A percentile compares a stretch with the other conserved stretches of the same genome.
Conservation (phyloP, 2,888 invertebrate genomes). For the Parnassius apollo region DNA sequence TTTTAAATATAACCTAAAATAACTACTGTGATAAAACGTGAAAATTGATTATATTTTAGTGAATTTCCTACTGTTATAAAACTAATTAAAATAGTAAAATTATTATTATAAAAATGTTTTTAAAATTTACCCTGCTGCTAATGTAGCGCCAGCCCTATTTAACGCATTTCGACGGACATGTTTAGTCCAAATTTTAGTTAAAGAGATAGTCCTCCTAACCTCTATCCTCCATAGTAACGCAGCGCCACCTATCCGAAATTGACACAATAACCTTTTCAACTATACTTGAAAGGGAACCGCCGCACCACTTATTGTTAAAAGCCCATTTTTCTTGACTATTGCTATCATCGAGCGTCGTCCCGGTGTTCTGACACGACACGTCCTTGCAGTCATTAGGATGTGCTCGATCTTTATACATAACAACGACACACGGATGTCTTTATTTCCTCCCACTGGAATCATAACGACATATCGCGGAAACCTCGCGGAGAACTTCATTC, state of each 20-base stretch:
- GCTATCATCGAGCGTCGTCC: constrained; percentile 35
- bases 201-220: too few species aligned
- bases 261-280: constrained; percentile 13
- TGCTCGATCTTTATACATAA: constrained; percentile 59
- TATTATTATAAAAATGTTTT: too few species aligned
- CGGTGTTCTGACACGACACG: constrained; percentile 41
- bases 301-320: constrained; percentile 8
- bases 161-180: too few species aligned
- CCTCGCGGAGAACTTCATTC: constrained; percentile 38
- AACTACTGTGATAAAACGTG: too few species aligned
- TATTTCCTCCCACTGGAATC: constrained; percentile 56
- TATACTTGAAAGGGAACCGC: constrained; percentile 5
- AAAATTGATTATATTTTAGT: too few species aligned
- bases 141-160: too few species aligned
- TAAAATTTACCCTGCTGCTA: too few species aligned
- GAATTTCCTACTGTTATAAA: too few species aligned
- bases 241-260: constrained; percentile 17
- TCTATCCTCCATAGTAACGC: not conserved
- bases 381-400: constrained; percentile 70
- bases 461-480: constrained; percentile 60
- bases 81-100: too few species aligned
- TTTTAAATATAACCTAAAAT: too few species aligned
- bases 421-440: constrained; percentile 55
- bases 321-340: constrained; percentile 33
- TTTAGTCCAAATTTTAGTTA: too few species aligned